A percentile compares a stretch with the other conserved stretches of the same genome.
These are phyloP conservation scores for Busseola fusca DNA, from an alignment of 2,888 invertebrate genomes.

Conservation along the genomic window DNA sequence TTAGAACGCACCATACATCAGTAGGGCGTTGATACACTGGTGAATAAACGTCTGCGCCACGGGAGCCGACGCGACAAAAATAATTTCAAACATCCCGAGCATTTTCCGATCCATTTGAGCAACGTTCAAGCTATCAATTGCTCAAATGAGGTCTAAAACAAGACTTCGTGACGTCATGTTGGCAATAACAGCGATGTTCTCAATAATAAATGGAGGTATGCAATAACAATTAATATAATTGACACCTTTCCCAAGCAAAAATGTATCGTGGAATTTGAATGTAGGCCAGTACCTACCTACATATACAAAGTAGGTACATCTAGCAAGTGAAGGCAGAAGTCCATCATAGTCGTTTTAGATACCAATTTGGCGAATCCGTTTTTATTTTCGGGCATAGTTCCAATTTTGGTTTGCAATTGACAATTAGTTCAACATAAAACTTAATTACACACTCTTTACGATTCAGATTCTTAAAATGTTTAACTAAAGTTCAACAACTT, in stretches of 20 bases:
- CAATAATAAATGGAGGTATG: conserved; percentile 43
- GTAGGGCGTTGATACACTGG: conserved; percentile 82
- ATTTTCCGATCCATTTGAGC: conserved; percentile 81
- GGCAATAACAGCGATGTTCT: conserved; percentile 46
- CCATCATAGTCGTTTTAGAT: conserved; percentile 19
- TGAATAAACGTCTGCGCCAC: conserved; percentile 79
- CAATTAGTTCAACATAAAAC: conserved; percentile 17
- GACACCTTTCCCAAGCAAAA: conserved; percentile 46
- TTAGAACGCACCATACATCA: conserved; percentile 77
- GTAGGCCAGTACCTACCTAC: conserved; percentile 6
- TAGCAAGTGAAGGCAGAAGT: conserved; percentile 19
- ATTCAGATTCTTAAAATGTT: not conserved
- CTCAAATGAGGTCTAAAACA: conserved; percentile 67
- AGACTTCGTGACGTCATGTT: conserved; percentile 48
- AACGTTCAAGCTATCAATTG: conserved; percentile 67
- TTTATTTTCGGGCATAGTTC: conserved; percentile 40
- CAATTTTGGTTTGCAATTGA: conserved; percentile 27
- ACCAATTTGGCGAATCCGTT: conserved; percentile 28
- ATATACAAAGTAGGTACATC: not conserved
- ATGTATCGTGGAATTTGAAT: conserved; percentile 21
- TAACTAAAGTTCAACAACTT: not conserved
- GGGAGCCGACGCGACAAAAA: conserved; percentile 81
- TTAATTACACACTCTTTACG: not conserved
- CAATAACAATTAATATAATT: conserved; percentile 51
- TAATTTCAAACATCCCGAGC: conserved; percentile 77